phyloP scores from a whole-genome alignment of 1,140 invertebrate genomes.

The Monochamus saltuarius region DNA sequence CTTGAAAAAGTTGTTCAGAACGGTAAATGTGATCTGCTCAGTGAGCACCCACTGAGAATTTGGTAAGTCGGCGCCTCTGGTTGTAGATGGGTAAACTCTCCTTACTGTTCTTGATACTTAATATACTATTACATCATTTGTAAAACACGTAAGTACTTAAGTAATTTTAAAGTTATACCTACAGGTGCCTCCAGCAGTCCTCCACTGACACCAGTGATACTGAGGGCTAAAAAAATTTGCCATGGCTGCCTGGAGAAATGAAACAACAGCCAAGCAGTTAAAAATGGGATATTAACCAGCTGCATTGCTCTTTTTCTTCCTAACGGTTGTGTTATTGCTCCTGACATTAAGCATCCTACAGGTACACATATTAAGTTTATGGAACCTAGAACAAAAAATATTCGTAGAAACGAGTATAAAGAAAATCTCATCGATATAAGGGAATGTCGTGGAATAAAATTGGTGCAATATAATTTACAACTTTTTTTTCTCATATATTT shows the following conservation, averaged over 20 bases:
- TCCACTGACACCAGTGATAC: conserved; percentile 69
- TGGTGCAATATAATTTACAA: too few relatives aligned
- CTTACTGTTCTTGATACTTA: too few relatives aligned
- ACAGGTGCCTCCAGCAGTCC: conserved; percentile 78
- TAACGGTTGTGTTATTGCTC: conserved; percentile 65
- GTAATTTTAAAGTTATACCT: conserved; percentile 46
- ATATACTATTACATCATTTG: too few relatives aligned
- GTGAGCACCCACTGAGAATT: too few relatives aligned
- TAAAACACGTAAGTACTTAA: too few relatives aligned
- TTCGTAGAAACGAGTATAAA: conserved; percentile 11
- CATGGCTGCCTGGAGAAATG: conserved; percentile 60
- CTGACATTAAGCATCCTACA: conserved; percentile 71
- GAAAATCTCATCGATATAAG: too few relatives aligned
- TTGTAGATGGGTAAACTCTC: too few relatives aligned
- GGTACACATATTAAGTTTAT: conserved; percentile 76
- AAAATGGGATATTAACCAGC: conserved; percentile 70
- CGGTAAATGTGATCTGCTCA: too few relatives aligned
- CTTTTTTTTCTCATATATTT: too few relatives aligned
- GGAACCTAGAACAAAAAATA: conserved; percentile 61
- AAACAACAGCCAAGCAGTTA: conserved; percentile 71
- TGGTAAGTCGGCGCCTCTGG: too few relatives aligned
- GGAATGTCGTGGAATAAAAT: too few relatives aligned
- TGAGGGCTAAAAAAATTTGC: conserved; percentile 66
- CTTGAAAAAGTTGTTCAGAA: too few relatives aligned
- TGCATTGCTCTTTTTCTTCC: conserved; percentile 73